A percentile compares a stretch with the other conserved stretches of the same genome.
Conservation (phyloP, 2,888 invertebrate genomes). For the Melangyna quadrimaculata region DNA sequence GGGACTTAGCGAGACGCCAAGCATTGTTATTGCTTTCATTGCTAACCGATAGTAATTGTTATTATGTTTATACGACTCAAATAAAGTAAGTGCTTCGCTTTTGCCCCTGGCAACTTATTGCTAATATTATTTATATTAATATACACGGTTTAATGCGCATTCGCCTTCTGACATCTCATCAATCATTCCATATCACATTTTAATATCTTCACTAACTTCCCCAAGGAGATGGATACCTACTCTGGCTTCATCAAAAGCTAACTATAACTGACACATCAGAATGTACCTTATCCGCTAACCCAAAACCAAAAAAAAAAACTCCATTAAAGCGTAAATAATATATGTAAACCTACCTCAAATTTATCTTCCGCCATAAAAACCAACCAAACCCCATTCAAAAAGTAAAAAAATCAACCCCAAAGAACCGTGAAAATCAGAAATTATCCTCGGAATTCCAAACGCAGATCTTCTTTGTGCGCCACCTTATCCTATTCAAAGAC, state of each 20-base stretch:
- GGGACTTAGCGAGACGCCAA: too few relatives aligned
- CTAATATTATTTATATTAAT: too few relatives aligned
- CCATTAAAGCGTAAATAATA: slow-evolving; percentile 19
- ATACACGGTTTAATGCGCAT: background rate
- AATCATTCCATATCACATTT: background rate
- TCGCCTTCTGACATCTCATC: background rate
- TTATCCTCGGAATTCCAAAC: slow-evolving; percentile 39
- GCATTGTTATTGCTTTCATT: too few relatives aligned
- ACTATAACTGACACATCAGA: background rate
- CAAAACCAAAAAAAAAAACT: background rate
- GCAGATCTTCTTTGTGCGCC: slow-evolving; percentile 25
- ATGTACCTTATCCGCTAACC: slow-evolving; percentile 9
- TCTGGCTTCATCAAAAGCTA: background rate
- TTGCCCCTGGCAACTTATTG: too few relatives aligned
- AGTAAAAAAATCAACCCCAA: background rate
- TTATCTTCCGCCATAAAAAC: background rate
- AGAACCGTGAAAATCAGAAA: slow-evolving; percentile 38
- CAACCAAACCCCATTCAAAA: background rate
- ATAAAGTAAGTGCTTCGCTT: too few relatives aligned
- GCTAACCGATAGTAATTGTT: too few relatives aligned
- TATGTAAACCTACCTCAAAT: background rate
- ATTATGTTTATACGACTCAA: too few relatives aligned
- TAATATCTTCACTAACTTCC: background rate
- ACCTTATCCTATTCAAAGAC: slow-evolving; percentile 44
- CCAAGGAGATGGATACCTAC: background rate